Conservation (phyloP, 2,888 invertebrate genomes). For the Incurvaria masculella region DNA sequence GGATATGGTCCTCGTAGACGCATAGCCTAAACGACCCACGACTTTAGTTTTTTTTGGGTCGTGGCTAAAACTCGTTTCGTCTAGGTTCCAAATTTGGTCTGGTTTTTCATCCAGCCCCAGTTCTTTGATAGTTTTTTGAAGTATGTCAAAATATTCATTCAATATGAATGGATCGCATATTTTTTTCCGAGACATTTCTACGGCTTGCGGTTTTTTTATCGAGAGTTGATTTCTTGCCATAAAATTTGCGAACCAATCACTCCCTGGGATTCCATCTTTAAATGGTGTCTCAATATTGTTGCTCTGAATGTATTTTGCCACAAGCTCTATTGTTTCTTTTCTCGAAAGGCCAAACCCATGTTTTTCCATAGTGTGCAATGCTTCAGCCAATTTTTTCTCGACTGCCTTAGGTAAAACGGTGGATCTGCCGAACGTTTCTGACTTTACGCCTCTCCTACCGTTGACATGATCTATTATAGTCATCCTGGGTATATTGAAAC, state of each 20-base stretch:
- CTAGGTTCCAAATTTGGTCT: slow-evolving; percentile 6
- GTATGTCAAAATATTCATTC: slow-evolving; percentile 5
- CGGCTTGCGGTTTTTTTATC: slow-evolving; percentile 9
- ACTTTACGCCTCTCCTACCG: too few species aligned
- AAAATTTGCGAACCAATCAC: slow-evolving; percentile 18
- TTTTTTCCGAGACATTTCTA: slow-evolving; percentile 7
- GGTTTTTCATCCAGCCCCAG: slow-evolving; percentile 5
- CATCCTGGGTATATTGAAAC: too few species aligned
- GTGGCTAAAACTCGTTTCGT: slow-evolving; percentile 6
- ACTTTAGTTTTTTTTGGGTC: slow-evolving; percentile 8
- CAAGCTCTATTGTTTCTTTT: slow-evolving; percentile 18
- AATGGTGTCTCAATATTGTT: slow-evolving; percentile 19
- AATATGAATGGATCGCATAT: slow-evolving; percentile 5
- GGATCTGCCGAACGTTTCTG: too few species aligned
- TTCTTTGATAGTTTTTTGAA: slow-evolving; percentile 1
- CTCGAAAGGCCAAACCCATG: slow-evolving; percentile 19
- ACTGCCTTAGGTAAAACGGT: too few species aligned
- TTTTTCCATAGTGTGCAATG: slow-evolving; percentile 15
- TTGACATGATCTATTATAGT: too few species aligned
- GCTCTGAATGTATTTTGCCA: slow-evolving; percentile 15
- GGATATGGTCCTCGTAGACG: slow-evolving; percentile 7
- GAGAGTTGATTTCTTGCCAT: not conserved
- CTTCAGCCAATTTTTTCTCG: slow-evolving; percentile 9
- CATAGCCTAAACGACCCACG: slow-evolving; percentile 4
- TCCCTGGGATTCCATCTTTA: slow-evolving; percentile 17